phyloP scores from a whole-genome alignment of 30 jellyfish, hydroid and myxozoan genomes.

The Phacellophora camtschatica region DNA sequence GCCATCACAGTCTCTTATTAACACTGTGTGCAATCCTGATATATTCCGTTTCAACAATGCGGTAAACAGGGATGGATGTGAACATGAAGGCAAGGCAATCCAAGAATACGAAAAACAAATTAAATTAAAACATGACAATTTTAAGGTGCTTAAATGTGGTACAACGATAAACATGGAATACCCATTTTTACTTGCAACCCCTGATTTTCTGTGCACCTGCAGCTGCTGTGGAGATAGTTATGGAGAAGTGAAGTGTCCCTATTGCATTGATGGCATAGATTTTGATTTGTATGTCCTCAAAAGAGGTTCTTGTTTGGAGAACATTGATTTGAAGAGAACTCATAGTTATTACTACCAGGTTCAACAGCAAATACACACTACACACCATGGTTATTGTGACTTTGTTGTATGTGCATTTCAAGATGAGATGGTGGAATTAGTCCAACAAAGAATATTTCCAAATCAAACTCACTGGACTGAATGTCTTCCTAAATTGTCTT shows the following conservation, averaged over 20 bases:
- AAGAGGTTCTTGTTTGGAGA: slow-evolving; percentile 38
- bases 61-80: slow-evolving; percentile 43
- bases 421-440: slow-evolving; percentile 23
- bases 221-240: slow-evolving; percentile 44
- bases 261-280: slow-evolving; percentile 47
- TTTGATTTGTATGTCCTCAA: slow-evolving; percentile 18
- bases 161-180: neutral
- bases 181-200: slow-evolving; percentile 42
- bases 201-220: slow-evolving; percentile 18
- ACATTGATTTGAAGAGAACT: neutral
- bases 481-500: slow-evolving; percentile 30
- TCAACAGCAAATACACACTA: slow-evolving; percentile 57
- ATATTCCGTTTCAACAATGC: slow-evolving; percentile 19
- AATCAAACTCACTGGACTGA: slow-evolving; percentile 16
- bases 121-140: slow-evolving; percentile 21
- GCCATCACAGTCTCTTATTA: slow-evolving; percentile 66
- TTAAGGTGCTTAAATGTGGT: slow-evolving; percentile 38
- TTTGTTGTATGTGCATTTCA: slow-evolving; percentile 40
- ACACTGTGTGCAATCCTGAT: slow-evolving; percentile 49
- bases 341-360: slow-evolving; percentile 63
- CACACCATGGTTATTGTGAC: slow-evolving; percentile 5
- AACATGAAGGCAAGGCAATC: slow-evolving; percentile 38
- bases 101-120: slow-evolving; percentile 15
- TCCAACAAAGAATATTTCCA: slow-evolving; percentile 2
- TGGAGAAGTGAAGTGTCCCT: slow-evolving; percentile 62